Conservation (phyloP, 2,888 invertebrate species). For the Endomychus coccineus region DNA sequence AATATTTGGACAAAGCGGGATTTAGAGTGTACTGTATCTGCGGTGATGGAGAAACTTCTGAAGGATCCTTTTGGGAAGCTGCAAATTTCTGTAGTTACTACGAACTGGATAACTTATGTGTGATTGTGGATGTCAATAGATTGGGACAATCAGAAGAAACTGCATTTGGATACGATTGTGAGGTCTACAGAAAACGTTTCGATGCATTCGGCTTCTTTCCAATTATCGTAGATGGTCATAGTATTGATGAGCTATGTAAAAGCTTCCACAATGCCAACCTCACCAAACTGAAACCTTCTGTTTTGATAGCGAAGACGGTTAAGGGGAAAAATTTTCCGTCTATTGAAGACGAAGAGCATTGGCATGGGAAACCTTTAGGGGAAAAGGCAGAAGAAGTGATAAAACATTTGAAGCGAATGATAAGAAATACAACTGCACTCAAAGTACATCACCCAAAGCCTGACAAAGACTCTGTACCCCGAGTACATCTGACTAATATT, state of each 20-base stretch:
- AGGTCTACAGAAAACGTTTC: slow-evolving; percentile 65
- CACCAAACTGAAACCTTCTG: slow-evolving; percentile 67
- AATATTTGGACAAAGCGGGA: slow-evolving; percentile 65
- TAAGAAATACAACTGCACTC: slow-evolving; percentile 54
- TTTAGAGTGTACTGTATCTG: slow-evolving; percentile 86
- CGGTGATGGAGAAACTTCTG: slow-evolving; percentile 93
- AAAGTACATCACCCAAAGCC: slow-evolving; percentile 43
- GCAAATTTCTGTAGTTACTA: slow-evolving; percentile 85
- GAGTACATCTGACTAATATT: slow-evolving; percentile 57
- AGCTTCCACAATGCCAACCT: slow-evolving; percentile 68
- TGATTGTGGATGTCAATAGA: slow-evolving; percentile 89
- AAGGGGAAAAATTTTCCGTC: slow-evolving; percentile 79
- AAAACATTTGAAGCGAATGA: slow-evolving; percentile 52
- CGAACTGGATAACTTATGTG: slow-evolving; percentile 87
- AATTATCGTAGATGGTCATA: slow-evolving; percentile 89
- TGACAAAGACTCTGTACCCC: slow-evolving; percentile 48
- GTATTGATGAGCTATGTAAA: slow-evolving; percentile 76
- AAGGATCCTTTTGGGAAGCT: slow-evolving; percentile 93
- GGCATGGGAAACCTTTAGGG: slow-evolving; percentile 92
- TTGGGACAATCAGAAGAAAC: slow-evolving; percentile 92
- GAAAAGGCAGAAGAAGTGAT: slow-evolving; percentile 57
- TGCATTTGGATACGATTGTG: slow-evolving; percentile 78
- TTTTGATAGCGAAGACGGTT: slow-evolving; percentile 59
- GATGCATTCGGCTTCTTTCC: slow-evolving; percentile 82
- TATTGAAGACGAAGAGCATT: slow-evolving; percentile 82